Conservation (phyloP, 2,888 invertebrate genomes). For the Nephrotoma flavescens region DNA sequence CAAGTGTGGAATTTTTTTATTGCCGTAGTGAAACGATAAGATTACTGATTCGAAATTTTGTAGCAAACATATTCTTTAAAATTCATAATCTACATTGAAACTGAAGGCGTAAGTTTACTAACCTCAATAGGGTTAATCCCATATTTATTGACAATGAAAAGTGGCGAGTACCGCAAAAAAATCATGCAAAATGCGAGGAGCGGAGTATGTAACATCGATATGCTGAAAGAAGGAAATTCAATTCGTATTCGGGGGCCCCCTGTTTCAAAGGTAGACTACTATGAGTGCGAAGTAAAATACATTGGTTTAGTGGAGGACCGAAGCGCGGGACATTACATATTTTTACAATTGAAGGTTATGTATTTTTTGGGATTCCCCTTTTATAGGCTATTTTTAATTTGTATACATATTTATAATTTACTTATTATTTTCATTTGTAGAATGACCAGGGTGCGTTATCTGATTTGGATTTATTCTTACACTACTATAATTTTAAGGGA, state of each 20-base stretch:
- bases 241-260: background rate
- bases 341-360: background rate
- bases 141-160: background rate
- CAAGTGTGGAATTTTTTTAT: no score
- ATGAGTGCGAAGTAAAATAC: background rate
- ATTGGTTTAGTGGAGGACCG: background rate
- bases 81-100: no score
- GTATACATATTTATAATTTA: no score
- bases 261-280: background rate
- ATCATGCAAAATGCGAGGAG: background rate
- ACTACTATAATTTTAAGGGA: background rate
- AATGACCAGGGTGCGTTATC: background rate
- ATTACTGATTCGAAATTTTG: no score
- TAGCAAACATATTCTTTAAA: no score
- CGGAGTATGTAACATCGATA: background rate
- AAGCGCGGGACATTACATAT: background rate
- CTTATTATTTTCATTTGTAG: background rate
- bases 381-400: no score
- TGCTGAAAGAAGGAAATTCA: background rate
- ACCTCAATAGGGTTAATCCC: no score
- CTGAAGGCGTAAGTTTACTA: no score
- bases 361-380: background rate
- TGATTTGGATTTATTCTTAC: background rate
- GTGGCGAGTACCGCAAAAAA: background rate
- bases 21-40: no score